Conservation (phyloP, 2,888 invertebrate species). For the Monopis laevigella region DNA sequence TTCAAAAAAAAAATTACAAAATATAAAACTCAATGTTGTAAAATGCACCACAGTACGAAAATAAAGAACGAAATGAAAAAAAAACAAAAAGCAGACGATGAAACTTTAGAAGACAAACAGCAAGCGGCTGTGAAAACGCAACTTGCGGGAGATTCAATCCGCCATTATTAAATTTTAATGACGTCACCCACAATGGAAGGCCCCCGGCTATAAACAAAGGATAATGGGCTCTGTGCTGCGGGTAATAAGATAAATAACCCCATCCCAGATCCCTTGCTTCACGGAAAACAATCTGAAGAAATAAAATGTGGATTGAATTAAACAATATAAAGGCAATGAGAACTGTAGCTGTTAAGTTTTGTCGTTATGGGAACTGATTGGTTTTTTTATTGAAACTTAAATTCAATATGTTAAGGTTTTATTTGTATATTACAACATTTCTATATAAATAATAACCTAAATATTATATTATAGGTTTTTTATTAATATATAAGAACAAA, state of each 20-base stretch:
- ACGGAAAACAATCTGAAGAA: slow-evolving; percentile 7
- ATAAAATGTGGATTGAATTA: slow-evolving; percentile 9
- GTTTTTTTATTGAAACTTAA: too few species aligned
- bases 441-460: too few species aligned
- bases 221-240: slow-evolving; percentile 43
- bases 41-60: too few species aligned
- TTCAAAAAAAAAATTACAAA: too few species aligned
- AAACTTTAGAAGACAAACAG: neutral
- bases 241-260: slow-evolving; percentile 48
- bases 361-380: too few species aligned
- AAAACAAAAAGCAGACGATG: neutral
- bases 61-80: too few species aligned
- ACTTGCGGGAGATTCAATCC: slow-evolving; percentile 29
- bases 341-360: too few species aligned
- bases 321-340: slow-evolving; percentile 3
- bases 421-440: too few species aligned
- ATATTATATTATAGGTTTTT: too few species aligned
- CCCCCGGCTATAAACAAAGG: slow-evolving; percentile 45
- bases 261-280: slow-evolving; percentile 11
- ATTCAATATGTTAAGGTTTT: too few species aligned
- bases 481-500: too few species aligned
- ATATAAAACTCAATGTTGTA: too few species aligned
- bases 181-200: slow-evolving; percentile 39
- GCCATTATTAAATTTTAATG: slow-evolving; percentile 59
- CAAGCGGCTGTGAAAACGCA: slow-evolving; percentile 23